Base-by-base conservation (phyloP, 23 tunicate species). In the Oikopleura vanhoeffeni region DNA sequence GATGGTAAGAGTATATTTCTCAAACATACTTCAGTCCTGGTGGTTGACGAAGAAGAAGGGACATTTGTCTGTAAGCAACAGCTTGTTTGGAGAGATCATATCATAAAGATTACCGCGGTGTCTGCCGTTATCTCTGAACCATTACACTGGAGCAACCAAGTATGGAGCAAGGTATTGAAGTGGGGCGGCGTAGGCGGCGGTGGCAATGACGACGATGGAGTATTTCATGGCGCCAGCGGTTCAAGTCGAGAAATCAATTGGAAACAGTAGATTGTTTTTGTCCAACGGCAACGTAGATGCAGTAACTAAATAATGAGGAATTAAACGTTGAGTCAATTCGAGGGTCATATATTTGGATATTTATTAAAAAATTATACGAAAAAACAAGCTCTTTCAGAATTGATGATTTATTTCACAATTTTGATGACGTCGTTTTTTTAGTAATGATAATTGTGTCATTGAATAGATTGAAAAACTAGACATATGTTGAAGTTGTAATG, bases 71-170 rank as follows among this genome's bases (percentile, higher is more conserved):
- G 90, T 95, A 95, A 39, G 99, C 99, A 24, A 95, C 99, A 76
- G 99, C 99, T 91, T 95, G 99, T 85, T 95, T 95, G 84, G 99
- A 95, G 85, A 95, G 87, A 91, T 95, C 99, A 84, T n/a, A n/a
- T 95, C 99, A 79, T 90, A 95, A 84, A 95, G 88, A 85, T 90
- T 95, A 33, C 90, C 75, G 60, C 96, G 96, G 84, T 95, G 99
- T 41, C 91, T 88, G 76, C 99, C 99, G 41, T 95, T 95, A 76
- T 95, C 99, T 13, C 99, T 85, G 96, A 95, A 95, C 84, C 91
- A 86, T 83, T 95, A 96, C 99, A 87, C 90, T 95, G 36, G 99
- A 95, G 35, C 97, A 91, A 67, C 96, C 99, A 41, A 95, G 79
- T 95, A 95, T 24, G 99, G 99, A 41, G 99, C 99, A 42, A 95